Base-by-base conservation (phyloP, 2,888 invertebrate species). In the Sarcophaga variegata region DNA sequence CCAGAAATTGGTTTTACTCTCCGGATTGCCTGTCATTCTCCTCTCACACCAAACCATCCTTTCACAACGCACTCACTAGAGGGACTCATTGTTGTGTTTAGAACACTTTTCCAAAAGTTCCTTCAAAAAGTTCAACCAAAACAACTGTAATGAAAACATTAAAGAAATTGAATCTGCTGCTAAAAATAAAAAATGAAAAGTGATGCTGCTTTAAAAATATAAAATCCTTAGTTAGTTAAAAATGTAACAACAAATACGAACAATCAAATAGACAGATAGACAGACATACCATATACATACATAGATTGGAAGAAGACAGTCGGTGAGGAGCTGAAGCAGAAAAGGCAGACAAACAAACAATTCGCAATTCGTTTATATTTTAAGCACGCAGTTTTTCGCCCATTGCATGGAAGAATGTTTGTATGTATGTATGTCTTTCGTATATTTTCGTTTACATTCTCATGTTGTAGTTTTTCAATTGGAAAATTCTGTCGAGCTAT, bases 1-100 rank as follows among this genome's bases (percentile, higher is more conserved):
- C 79, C 75, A 83, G 79, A 79, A 83, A 83, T 83, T 83, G 75
- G 75, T 83, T 83, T 75, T 60, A 59, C 70, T 27, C 75, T 66
- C 69, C 75, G 83, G 75, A 74, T 70, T 83, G 83, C 74, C 75
- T 14, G 70, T 45, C 66, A 8, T 49, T 47, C 20, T 22, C 37
- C 22, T 20, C 63, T 79, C 63, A 63, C 49, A 63, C 54, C 70
- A 71, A 12, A 22, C 27, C 54, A 67, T 45, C 62, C 11, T 79
- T 78, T 25, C 20, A 63, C 66, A 17, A 54, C 17, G 5, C 17
- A 17, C 17, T 17, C 54, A 37, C 37, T 37, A 37, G 37, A 37
- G 37, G 37, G 37, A 37, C 37, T 37, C 10, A 59, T 59, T n/a
- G 17, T 17, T n/a, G 59, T n/a, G 59, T 59, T 59, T n/a, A 17